Evolutionary conservation across 2,888 invertebrate species (phyloP), one percentile per base, ranked within the genome.

Genomic region (Pherbina coryleti): DNA sequence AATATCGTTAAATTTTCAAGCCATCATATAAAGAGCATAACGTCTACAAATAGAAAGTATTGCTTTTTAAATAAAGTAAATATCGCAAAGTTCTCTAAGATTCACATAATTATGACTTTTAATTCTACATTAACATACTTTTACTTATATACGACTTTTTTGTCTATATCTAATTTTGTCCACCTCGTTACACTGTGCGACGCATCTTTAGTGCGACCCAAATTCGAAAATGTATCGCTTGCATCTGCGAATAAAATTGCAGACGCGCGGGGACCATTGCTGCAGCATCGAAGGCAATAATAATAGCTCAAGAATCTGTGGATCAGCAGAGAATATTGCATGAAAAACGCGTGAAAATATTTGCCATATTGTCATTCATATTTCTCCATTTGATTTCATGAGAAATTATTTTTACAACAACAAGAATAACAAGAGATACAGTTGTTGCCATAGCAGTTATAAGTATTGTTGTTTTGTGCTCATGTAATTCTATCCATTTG

Each of bases 401-500:
- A 51, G 51, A 69, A 69, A 69, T 69, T 25, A 17, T 53, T 69
- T 17, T 28, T 22, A 28, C 69, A 69, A 22, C 53, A 69, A 51
- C 51, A 69, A 69, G 11, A 69, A 8, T 51, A 51, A 51, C 51
- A 69, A 69, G 11, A 22, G 11, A 5, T 53, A 51, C 8, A 69
- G 9, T 14, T 44, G n/a, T 22, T 67, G 5, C 69, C 25, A n/a
- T 34, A 34, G 64, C 34, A 25, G 5, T 28, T n/a, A n/a, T n/a
- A n/a, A n/a, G n/a, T 34, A 34, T 34, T 44, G 14, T 14, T 60
- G 60, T 19, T 60, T 25, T 49, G 69, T 28, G 49, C 69, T 17
- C 19, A 51, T 51, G 69, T 17, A 69, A 69, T 69, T 69, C 49
- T 28, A 51, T 69, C 69, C 69, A 53, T 69, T 69, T 49, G 28